Percentiles rank a stretch among this genome's conserved stretches.
These are phyloP conservation scores for Aramus guarauna DNA, from an alignment of 2,113 vertebrate genomes.

Conservation along the genomic window DNA sequence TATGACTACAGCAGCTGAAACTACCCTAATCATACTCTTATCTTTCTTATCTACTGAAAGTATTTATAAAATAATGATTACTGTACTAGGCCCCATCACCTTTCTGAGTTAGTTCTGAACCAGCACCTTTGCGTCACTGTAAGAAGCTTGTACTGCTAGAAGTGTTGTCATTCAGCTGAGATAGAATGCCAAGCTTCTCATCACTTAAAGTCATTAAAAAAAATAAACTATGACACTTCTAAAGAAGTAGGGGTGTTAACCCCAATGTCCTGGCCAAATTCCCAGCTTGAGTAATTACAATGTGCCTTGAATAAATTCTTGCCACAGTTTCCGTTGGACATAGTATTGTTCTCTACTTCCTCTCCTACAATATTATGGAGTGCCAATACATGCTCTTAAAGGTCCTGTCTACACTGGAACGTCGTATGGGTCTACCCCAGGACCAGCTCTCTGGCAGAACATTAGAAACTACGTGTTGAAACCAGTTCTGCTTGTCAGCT, in stretches of 20 bases:
- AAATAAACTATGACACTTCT: conserved; percentile 41
- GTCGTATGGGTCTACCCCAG: not conserved
- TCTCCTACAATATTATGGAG: not conserved
- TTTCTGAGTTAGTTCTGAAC: not conserved
- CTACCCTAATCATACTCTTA: conserved; percentile 40
- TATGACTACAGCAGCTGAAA: conserved; percentile 7
- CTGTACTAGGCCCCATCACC: not conserved
- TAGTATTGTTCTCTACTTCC: conserved; percentile 55
- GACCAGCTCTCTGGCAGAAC: not conserved
- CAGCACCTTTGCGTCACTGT: not conserved
- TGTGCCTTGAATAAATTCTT: conserved; percentile 46
- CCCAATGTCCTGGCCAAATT: conserved; percentile 40
- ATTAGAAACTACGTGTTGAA: not conserved
- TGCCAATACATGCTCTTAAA: not conserved
- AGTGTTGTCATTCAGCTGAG: conserved; percentile 28
- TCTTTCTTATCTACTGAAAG: conserved; percentile 43
- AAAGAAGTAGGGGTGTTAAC: conserved; percentile 49
- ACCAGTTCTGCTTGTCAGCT: conserved; percentile 36
- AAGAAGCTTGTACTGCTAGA: not conserved
- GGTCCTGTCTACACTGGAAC: not conserved
- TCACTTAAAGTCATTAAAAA: conserved; percentile 36
- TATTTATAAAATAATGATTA: conserved; percentile 38
- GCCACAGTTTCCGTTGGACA: conserved; percentile 47
- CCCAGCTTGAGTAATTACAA: conserved; percentile 23
- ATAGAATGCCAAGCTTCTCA: conserved; percentile 34